These are phyloP conservation scores for Tribolium freemani DNA, from an alignment of 2,888 invertebrate species.

Conservation along the genomic window DNA sequence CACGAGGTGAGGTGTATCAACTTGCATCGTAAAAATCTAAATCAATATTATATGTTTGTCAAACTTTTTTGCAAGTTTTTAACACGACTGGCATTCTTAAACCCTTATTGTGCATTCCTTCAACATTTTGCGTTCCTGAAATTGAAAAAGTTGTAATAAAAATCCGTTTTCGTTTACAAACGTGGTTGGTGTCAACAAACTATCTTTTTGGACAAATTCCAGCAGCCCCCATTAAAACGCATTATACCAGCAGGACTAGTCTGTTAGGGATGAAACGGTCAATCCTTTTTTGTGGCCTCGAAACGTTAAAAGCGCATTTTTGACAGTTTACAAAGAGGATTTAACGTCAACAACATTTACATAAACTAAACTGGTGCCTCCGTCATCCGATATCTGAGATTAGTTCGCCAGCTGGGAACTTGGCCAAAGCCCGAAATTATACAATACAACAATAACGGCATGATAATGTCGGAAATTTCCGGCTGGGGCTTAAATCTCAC, in stretches of 20 bases:
- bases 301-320: conserved; percentile 17
- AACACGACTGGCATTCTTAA: neutral
- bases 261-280: conserved; percentile 1
- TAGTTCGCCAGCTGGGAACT: conserved; percentile 12
- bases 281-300: conserved; percentile 20
- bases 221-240: conserved; percentile 7
- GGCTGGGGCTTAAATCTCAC: neutral
- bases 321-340: conserved; percentile 28
- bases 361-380: conserved; percentile 20
- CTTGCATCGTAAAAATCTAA: neutral
- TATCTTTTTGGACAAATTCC: conserved; percentile 1
- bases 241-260: neutral
- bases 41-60: neutral
- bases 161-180: no score
- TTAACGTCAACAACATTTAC: conserved; percentile 27
- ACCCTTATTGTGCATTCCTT: no score
- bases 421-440: conserved; percentile 19
- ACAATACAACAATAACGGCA: conserved; percentile 7
- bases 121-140: no score
- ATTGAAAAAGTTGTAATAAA: no score
- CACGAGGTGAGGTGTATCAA: neutral
- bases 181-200: neutral
- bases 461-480: conserved; percentile 6
- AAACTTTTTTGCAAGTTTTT: neutral
- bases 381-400: conserved; percentile 24